A percentile compares a stretch with the other conserved stretches of the same genome.
Evolutionary conservation across 2,797 vertebrate genomes (phyloP).

Genomic region (Muscicapa striata): DNA sequence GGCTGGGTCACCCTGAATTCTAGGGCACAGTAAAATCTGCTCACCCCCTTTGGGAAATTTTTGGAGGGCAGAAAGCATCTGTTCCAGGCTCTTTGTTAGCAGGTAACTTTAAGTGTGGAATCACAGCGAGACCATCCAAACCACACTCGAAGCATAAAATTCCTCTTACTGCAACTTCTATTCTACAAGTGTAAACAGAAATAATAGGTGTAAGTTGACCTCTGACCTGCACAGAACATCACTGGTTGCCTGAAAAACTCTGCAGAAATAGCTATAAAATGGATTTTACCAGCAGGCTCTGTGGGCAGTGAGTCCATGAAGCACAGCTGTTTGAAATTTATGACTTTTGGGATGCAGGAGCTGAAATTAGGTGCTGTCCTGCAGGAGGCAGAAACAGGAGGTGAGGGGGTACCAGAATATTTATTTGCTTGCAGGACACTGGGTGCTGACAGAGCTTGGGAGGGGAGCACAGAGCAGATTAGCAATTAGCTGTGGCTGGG

Average conservation of each 20-base stretch:
- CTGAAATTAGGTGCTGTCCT: background rate
- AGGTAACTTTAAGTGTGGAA: background rate
- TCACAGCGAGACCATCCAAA: background rate
- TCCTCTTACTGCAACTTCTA: background rate
- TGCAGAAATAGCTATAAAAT: background rate
- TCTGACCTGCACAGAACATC: background rate
- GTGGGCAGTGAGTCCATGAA: background rate
- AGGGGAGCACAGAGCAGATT: background rate
- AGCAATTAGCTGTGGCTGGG: background rate
- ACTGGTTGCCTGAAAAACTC: background rate
- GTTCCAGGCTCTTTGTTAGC: background rate
- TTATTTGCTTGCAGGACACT: background rate
- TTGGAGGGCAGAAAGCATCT: too few relatives aligned
- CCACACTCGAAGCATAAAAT: accelerated
- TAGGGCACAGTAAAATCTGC: too few relatives aligned
- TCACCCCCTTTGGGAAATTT: too few relatives aligned
- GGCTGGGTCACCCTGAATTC: too few relatives aligned
- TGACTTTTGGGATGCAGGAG: background rate
- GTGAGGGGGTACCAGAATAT: background rate
- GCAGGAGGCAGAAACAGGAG: background rate
- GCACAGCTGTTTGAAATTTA: background rate
- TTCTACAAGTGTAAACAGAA: background rate
- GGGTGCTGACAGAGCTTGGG: background rate
- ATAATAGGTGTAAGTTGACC: background rate
- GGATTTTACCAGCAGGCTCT: background rate